Conservation (phyloP, 53 echinoderm and acorn worm species). For the Stichopus horrens region DNA sequence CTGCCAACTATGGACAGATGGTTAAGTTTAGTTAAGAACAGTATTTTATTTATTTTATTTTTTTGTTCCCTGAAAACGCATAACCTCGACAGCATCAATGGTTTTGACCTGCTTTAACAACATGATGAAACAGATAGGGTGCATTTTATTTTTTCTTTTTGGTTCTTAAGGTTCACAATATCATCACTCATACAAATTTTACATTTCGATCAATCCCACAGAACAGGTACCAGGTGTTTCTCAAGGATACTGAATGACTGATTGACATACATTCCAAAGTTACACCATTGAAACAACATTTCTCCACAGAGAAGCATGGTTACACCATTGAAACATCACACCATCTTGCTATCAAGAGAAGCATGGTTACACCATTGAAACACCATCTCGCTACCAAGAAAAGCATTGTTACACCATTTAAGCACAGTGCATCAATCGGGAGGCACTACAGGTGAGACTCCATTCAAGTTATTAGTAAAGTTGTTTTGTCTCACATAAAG, state of each 20-base stretch:
- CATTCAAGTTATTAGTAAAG: too few species aligned
- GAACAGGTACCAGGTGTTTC: too few species aligned
- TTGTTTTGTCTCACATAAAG: background rate
- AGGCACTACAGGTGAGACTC: too few species aligned
- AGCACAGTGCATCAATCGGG: background rate
- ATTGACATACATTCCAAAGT: too few species aligned
- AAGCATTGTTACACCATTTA: background rate
- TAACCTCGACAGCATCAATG: background rate
- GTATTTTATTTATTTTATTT: too few species aligned
- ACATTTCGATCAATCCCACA: background rate
- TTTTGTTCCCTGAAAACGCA: background rate
- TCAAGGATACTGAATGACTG: too few species aligned
- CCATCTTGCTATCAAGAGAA: too few species aligned
- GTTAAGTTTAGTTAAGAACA: background rate
- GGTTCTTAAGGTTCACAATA: background rate
- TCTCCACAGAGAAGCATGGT: background rate
- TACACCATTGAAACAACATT: too few species aligned
- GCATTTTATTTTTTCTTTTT: background rate
- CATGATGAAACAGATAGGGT: background rate
- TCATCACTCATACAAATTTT: background rate
- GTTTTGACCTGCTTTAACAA: background rate
- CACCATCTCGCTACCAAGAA: too few species aligned
- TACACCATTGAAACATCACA: conserved; percentile 8
- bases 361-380: too few species aligned
- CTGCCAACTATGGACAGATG: background rate